Conservation (phyloP, 2,113 vertebrate genomes). For the Notarius quadriscutis region DNA sequence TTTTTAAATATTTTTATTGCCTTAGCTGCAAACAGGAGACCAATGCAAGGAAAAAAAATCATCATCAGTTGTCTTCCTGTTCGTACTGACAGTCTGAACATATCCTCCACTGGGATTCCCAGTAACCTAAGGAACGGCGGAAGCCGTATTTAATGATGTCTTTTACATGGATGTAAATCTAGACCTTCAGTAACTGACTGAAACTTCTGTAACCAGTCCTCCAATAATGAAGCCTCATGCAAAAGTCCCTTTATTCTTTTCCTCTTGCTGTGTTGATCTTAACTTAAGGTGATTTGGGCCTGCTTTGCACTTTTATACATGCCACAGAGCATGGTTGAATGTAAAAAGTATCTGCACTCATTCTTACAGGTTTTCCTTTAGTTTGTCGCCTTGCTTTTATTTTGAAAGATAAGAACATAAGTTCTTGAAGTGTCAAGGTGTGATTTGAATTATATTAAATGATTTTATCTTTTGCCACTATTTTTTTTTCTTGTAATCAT, state of each 20-base stretch:
- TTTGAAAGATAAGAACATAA: too few relatives aligned
- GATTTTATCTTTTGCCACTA: background rate
- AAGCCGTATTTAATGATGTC: background rate
- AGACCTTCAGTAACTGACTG: background rate
- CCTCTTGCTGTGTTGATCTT: background rate
- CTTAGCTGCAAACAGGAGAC: slow-evolving; percentile 3
- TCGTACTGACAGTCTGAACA: background rate
- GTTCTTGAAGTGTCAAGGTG: background rate
- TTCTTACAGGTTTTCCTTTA: background rate
- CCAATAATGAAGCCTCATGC: background rate
- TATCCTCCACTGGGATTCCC: background rate
- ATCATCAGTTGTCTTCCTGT: background rate
- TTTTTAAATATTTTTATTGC: slow-evolving; percentile 10
- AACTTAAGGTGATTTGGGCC: background rate
- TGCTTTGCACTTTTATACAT: too few relatives aligned
- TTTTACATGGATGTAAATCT: background rate
- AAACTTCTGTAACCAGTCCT: background rate
- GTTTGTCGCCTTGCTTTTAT: background rate
- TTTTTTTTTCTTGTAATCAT: too few relatives aligned
- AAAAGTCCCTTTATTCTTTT: background rate
- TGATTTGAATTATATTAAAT: slow-evolving; percentile 17
- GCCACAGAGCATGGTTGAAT: background rate
- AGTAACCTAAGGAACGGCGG: background rate
- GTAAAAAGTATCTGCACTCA: background rate
- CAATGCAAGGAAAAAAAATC: background rate